Base-by-base conservation (phyloP, 1,140 invertebrate species). In the Drosophila simulans region DNA sequence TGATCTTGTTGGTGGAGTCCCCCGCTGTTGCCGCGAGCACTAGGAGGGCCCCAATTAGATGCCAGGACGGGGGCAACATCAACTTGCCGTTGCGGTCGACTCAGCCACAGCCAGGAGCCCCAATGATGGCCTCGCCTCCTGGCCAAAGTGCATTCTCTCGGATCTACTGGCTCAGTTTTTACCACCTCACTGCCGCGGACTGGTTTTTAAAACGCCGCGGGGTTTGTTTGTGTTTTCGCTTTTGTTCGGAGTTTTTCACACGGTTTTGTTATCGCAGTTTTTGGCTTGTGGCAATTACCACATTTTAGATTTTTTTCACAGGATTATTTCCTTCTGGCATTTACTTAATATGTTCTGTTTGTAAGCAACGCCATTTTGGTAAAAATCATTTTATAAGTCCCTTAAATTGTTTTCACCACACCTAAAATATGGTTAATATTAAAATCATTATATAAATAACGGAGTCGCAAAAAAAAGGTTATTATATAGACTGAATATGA, bases 41-140 rank as follows among this genome's bases (percentile, higher is more conserved):
- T 52, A 92, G 91, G 88, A 92, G 91, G 91, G 88, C 90, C 74
- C 90, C 86, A 86, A 91, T 89, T 85, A 91, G 56, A 82, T 77
- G 85, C 91, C 91, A 92, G 72, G 84, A 89, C 58, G 80, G 79
- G 68, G 76, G 90, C 91, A 91, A 91, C 91, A 92, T 92, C 91
- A 92, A 89, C 91, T 92, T 86, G 79, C 91, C 68, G 82, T 90
- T 80, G 43, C 63, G 53, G 71, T 64, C 53, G 62, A 56, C 65
- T 34, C 54, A 52, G 57, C 70, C 73, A 56, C 65, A 72, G 74
- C 78, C 69, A 82, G 75, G 68, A 85, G 64, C 64, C 59, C 72
- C 74, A 80, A 71, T 56, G 68, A 62, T 73, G 63, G 80, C 65
- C 64, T 80, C 51, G 64, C 74, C 62, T 73, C 80, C 71, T 81